Conservation (phyloP, 64 coral and sea anemone genomes). For the Montipora cactus region DNA sequence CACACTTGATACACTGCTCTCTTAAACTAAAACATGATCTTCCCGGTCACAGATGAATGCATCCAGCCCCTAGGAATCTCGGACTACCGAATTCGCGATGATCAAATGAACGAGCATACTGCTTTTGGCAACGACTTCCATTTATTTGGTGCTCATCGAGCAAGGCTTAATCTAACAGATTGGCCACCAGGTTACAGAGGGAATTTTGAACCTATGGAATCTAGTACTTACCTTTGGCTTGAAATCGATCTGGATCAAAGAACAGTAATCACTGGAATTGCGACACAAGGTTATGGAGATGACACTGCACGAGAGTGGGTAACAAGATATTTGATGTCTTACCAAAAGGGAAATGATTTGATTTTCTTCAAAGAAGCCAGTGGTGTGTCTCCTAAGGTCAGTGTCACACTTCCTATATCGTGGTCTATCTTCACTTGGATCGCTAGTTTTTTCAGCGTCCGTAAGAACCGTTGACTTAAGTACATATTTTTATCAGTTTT, state of each 20-base stretch:
- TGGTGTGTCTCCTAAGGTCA: neutral
- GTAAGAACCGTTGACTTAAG: too few relatives aligned
- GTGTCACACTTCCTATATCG: neutral
- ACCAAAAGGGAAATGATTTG: constrained; percentile 13
- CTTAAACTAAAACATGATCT: neutral
- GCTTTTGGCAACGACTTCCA: constrained; percentile 56
- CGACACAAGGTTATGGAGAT: constrained; percentile 73
- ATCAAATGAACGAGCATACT: constrained; percentile 28
- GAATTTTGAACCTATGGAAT: neutral
- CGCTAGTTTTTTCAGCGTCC: neutral
- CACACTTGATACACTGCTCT: too few relatives aligned
- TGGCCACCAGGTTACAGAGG: constrained; percentile 72
- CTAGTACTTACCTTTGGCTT: constrained; percentile 21
- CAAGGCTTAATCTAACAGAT: constrained; percentile 67
- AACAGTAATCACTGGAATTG: constrained; percentile 73
- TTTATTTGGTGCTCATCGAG: constrained; percentile 69
- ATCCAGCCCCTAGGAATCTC: constrained; percentile 38
- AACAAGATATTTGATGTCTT: constrained; percentile 32
- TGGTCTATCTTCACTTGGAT: neutral
- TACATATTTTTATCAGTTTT: too few relatives aligned
- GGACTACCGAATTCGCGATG: constrained; percentile 65
- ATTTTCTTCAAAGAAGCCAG: neutral
- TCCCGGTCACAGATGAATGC: constrained; percentile 32
- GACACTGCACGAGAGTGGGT: constrained; percentile 51
- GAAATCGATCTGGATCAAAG: constrained; percentile 35